phyloP scores from a whole-genome alignment of 2,888 invertebrate genomes.

The Drosophila imparisetae region DNA sequence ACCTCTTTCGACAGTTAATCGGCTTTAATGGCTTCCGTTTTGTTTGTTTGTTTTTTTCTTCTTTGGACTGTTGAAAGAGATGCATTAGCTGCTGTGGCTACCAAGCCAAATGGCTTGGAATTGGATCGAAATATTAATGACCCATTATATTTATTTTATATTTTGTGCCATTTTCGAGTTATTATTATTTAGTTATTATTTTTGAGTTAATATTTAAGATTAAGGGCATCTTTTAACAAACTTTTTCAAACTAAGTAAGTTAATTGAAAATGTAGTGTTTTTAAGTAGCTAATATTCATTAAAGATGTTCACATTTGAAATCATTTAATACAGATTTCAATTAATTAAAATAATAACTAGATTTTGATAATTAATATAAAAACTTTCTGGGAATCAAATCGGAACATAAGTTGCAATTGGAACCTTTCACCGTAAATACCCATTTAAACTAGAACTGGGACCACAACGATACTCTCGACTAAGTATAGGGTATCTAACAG shows the following conservation, averaged over 20 bases:
- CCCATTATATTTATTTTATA: neutral
- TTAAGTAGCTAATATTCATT: neutral
- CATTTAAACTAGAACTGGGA: too few species aligned
- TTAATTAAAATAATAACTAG: neutral
- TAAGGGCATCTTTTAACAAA: neutral
- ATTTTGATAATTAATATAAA: neutral
- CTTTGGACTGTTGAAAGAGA: conserved; percentile 38
- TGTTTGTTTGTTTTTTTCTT: conserved; percentile 11
- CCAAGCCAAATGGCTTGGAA: conserved; percentile 30
- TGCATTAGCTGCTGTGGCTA: conserved; percentile 34
- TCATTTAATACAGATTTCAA: neutral
- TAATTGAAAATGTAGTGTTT: neutral
- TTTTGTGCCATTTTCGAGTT: neutral
- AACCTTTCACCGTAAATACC: too few species aligned
- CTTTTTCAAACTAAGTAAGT: neutral
- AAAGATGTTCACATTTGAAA: neutral
- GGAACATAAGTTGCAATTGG: neutral
- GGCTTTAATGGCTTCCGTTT: conserved; percentile 33
- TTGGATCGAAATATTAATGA: conserved; percentile 8
- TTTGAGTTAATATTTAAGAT: neutral
- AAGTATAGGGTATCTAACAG: neutral
- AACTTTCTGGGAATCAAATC: neutral
- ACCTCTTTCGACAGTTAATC: conserved; percentile 38
- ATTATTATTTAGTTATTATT: neutral
- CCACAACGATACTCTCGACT: too few species aligned